A percentile compares a stretch with the other conserved stretches of the same genome.
These are phyloP conservation scores for Zapus hudsonius DNA, from an alignment of 2,113 vertebrate species.

Conservation along the genomic window DNA sequence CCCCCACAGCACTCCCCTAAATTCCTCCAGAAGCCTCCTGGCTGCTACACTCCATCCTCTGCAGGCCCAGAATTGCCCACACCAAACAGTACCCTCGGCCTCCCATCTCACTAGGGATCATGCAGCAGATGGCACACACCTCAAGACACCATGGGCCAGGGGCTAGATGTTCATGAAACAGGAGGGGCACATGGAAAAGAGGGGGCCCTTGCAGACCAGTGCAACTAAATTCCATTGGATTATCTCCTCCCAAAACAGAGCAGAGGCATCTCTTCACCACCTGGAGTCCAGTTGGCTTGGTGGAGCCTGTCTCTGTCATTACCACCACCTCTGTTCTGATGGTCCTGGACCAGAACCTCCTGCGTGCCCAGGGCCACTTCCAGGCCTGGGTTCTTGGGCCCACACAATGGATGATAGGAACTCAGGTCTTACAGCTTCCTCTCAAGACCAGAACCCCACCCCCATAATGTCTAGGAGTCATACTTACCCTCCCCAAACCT, in stretches of 20 bases:
- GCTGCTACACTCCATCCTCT: fast-evolving
- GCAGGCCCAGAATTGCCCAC: neutral
- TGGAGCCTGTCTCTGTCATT: neutral
- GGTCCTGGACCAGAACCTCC: neutral
- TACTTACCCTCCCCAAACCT: no score
- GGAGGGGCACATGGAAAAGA: fast-evolving
- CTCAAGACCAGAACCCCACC: neutral
- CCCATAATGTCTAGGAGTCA: no score
- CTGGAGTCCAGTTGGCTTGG: no score
- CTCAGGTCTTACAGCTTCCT: neutral
- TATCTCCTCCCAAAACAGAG: no score
- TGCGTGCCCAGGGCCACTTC: neutral
- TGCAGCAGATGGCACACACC: no score
- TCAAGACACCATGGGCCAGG: fast-evolving
- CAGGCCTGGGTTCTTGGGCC: neutral
- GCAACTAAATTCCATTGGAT: neutral
- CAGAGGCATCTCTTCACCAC: no score
- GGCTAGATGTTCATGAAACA: no score
- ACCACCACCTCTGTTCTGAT: neutral
- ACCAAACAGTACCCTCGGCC: neutral
- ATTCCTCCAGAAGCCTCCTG: neutral
- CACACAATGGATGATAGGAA: neutral
- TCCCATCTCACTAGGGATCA: fast-evolving
- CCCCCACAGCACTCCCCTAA: no score
- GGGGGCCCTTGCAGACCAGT: neutral